Evolutionary conservation across 1,140 invertebrate species (phyloP).

Genomic region (Trachymyrmex cornetzi): DNA sequence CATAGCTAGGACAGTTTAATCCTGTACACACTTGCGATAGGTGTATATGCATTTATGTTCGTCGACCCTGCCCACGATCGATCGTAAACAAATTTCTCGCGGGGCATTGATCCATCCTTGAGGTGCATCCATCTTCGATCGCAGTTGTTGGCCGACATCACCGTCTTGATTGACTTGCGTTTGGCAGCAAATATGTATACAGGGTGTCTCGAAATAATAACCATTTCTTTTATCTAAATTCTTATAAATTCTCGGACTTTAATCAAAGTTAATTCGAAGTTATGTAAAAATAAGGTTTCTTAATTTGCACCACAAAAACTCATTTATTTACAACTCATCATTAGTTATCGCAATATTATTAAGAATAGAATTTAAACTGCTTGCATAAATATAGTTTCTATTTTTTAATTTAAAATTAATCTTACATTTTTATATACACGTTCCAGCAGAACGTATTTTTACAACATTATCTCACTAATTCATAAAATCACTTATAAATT

Average conservation of each 20-base stretch:
- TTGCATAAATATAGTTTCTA: conserved; percentile 26
- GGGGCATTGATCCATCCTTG: conserved; percentile 54
- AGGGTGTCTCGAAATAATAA: background rate
- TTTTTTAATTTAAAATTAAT: conserved; percentile 47
- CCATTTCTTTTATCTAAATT: background rate
- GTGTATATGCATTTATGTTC: background rate
- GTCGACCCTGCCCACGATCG: conserved; percentile 22
- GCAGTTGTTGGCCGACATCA: conserved; percentile 51
- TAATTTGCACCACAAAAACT: background rate
- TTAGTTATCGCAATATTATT: conserved; percentile 12
- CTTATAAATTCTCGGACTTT: background rate
- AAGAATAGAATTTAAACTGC: background rate
- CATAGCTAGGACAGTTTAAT: background rate
- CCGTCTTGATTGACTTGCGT: background rate
- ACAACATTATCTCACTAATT: background rate
- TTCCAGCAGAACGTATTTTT: background rate
- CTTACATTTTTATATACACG: background rate
- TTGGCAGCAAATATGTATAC: background rate
- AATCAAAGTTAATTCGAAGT: background rate
- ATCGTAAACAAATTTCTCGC: conserved; percentile 69
- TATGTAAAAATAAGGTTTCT: background rate
- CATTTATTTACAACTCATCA: background rate
- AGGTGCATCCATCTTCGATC: conserved; percentile 14
- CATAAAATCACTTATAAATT: background rate
- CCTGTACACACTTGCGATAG: background rate